Evolutionary conservation across 1,140 invertebrate species (phyloP), one percentile per base, ranked within the genome.

Genomic region (Nebria ingens): DNA sequence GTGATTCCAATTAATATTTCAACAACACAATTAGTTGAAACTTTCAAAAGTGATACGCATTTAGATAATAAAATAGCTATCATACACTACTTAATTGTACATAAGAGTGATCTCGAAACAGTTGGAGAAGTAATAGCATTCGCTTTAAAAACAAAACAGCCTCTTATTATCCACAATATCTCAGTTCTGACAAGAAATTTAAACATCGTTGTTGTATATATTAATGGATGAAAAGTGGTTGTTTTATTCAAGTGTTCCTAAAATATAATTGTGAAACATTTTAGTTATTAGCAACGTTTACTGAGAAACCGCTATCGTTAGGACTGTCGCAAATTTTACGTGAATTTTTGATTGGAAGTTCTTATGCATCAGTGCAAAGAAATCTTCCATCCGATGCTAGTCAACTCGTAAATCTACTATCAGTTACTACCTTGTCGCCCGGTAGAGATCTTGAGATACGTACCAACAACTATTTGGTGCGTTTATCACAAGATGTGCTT

Each of bases 71-170:
- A 83, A 55, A 65, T 89, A 22, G 81, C 83, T 2, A 87, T 89
- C 22, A 69, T 91, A 20, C 88, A 91, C 69, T 88, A 88, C 65
- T 81, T 91, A 56, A 69, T 90, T 12, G 77, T 85, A 51, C 87
- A 91, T 62, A 78, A 78, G 51, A 79, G 79, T 42, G 86, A 89
- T 60, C 66, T 82, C 56, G 85, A 89, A 52, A 72, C 80, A 22
- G 79, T 86, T 56, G 77, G 81, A 54, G 81, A 87, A 70, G 79
- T 82, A 68, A 11, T 34, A 34, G 6, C 65, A n/a, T n/a, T n/a
- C n/a, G n/a, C n/a, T n/a, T n/a, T n/a, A n/a, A n/a, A n/a, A n/a
- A n/a, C n/a, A n/a, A n/a, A n/a, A n/a, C n/a, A n/a, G 60, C 59
- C 11, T 13, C 25, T 29, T 29, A 4, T 29, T 29, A 29, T 29